Evolutionary conservation across 2,113 vertebrate genomes (phyloP).

Genomic region (Xiphophorus hellerii): DNA sequence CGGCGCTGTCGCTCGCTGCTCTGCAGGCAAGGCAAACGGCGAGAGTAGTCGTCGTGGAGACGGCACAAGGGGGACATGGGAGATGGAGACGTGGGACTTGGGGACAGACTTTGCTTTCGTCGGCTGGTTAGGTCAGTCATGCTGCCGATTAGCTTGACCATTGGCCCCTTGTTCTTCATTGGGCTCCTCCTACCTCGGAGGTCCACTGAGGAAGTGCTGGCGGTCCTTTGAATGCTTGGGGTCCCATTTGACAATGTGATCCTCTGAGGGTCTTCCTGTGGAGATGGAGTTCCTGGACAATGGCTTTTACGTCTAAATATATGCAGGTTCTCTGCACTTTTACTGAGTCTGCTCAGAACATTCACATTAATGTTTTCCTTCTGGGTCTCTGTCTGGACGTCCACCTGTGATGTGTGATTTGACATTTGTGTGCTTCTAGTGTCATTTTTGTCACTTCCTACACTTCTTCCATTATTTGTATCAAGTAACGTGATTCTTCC

Average conservation of each 20-base stretch:
- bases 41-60: conserved; percentile 94
- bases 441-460: conserved; percentile 22
- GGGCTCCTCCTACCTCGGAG: conserved; percentile 78
- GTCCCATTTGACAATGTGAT: conserved; percentile 64
- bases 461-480: conserved; percentile 50
- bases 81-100: conserved; percentile 40
- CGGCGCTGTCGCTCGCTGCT: conserved; percentile 79
- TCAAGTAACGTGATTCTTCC: conserved; percentile 91
- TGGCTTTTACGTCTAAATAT: conserved; percentile 86
- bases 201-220: conserved; percentile 81
- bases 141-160: conserved; percentile 87
- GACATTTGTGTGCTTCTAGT: conserved; percentile 52
- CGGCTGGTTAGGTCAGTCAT: conserved; percentile 83
- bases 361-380: conserved; percentile 60
- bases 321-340: conserved; percentile 89
- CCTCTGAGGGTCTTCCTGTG: conserved; percentile 66
- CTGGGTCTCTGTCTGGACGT: conserved; percentile 58
- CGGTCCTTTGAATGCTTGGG: conserved; percentile 74
- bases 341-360: conserved; percentile 84
- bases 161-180: conserved; percentile 81
- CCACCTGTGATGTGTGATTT: conserved; percentile 48
- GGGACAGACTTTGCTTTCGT: conserved; percentile 71
- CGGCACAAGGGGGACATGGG: conserved; percentile 73
- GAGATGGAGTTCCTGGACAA: conserved; percentile 65
- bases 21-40: conserved; percentile 81